Percentiles rank a stretch among this genome's conserved stretches.
phyloP scores from a whole-genome alignment of 1,140 invertebrate genomes.

The Augochlora pura region DNA sequence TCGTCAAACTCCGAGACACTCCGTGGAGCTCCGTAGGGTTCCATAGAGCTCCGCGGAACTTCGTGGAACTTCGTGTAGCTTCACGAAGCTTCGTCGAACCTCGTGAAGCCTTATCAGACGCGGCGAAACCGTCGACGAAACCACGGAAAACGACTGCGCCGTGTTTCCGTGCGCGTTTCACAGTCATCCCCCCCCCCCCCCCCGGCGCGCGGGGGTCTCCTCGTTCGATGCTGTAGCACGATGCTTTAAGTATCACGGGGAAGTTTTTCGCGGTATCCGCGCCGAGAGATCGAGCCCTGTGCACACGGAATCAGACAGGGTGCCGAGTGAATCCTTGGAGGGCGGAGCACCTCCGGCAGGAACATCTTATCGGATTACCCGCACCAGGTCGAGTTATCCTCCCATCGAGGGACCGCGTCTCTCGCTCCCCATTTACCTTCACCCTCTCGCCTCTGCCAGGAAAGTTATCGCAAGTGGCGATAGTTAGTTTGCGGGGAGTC shows the following conservation, averaged over 20 bases:
- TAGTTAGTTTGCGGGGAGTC: slow-evolving; percentile 74
- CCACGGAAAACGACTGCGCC: no score
- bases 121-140: background rate
- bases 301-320: background rate
- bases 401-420: slow-evolving; percentile 32
- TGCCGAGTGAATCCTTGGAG: slow-evolving; percentile 30
- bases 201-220: no score
- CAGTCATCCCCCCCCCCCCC: no score
- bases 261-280: no score
- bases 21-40: no score
- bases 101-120: background rate
- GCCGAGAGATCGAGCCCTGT: no score
- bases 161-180: no score
- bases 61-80: background rate
- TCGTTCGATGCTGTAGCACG: no score
- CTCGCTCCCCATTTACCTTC: slow-evolving; percentile 17
- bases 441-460: slow-evolving; percentile 4
- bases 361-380: slow-evolving; percentile 77
- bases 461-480: slow-evolving; percentile 73
- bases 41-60: no score
- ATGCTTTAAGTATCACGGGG: no score
- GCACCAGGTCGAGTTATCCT: slow-evolving; percentile 34
- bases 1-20: background rate
- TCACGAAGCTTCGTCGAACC: no score
- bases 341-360: slow-evolving; percentile 34